Evolutionary conservation across 2,113 vertebrate genomes (phyloP).

Genomic region (Microtus montanus): DNA sequence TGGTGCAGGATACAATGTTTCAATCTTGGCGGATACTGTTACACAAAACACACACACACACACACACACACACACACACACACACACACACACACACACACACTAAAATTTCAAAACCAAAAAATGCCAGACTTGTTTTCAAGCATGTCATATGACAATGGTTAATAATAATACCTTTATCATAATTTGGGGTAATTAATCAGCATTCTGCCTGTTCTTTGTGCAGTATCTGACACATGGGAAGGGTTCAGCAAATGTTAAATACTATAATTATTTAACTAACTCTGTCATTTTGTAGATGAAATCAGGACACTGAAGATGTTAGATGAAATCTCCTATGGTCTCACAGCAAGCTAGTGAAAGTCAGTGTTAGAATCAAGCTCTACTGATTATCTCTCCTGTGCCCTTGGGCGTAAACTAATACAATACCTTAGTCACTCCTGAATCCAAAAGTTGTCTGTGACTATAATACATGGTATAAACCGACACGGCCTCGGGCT

Average conservation of each 20-base stretch:
- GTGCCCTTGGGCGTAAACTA: not conserved
- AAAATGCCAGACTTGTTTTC: not conserved
- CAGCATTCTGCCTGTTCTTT: not conserved
- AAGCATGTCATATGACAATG: not conserved
- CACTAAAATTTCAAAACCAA: not conserved
- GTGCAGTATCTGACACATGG: not conserved
- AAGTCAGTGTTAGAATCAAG: not conserved
- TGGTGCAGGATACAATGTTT: not conserved
- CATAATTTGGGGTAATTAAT: not conserved
- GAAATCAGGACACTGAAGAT: not conserved
- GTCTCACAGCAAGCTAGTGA: constrained; percentile 25
- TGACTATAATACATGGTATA: not conserved
- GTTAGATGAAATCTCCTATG: not conserved
- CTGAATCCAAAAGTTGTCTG: not conserved
- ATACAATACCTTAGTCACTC: not conserved
- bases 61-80: not conserved
- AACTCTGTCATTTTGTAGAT: not conserved
- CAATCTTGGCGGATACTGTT: not conserved
- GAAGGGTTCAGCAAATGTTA: constrained; percentile 28
- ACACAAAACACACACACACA: not conserved
- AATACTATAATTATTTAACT: not conserved
- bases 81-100: too few relatives aligned
- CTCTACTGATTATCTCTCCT: not conserved
- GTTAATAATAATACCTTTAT: not conserved
- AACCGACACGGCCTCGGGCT: not conserved